Conservation (phyloP, 1,140 invertebrate species). For the Dinothrombium tinctorium region DNA sequence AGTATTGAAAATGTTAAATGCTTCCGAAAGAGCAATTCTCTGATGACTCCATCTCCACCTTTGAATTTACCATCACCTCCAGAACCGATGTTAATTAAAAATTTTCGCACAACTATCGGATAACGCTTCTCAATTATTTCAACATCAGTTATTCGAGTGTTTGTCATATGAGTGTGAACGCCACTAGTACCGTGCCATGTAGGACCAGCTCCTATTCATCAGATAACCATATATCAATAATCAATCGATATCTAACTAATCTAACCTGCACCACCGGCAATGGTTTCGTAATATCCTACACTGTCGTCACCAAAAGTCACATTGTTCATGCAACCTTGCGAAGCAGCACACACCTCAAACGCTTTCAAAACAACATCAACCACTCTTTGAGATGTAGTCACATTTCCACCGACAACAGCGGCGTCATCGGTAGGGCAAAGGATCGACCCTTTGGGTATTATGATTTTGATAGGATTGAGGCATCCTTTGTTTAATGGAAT, state of each 20-base stretch:
- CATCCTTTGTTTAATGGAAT: constrained; percentile 95
- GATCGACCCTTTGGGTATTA: constrained; percentile 61
- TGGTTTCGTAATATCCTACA: constrained; percentile 94
- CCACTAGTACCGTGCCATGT: constrained; percentile 69
- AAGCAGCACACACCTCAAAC: constrained; percentile 74
- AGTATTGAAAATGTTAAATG: constrained; percentile 65
- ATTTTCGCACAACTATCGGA: constrained; percentile 66
- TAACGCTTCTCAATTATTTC: constrained; percentile 84
- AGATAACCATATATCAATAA: neutral
- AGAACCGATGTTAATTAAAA: constrained; percentile 49
- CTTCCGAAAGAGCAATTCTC: constrained; percentile 69
- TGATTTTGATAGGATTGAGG: constrained; percentile 55
- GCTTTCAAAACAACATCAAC: constrained; percentile 89
- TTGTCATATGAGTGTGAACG: constrained; percentile 96
- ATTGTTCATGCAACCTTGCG: constrained; percentile 99
- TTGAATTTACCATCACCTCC: constrained; percentile 30
- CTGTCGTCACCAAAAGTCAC: constrained; percentile 77
- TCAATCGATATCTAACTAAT: constrained; percentile 28
- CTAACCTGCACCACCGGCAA: constrained; percentile 94
- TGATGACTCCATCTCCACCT: constrained; percentile 73
- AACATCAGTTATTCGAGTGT: constrained; percentile 92
- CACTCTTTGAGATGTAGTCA: constrained; percentile 84
- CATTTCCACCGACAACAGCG: constrained; percentile 95
- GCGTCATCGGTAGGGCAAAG: constrained; percentile 72
- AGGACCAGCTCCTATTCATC: constrained; percentile 38